These are phyloP conservation scores for Triplophysa bombifrons DNA, from an alignment of 2,797 vertebrate genomes.

Conservation along the genomic window DNA sequence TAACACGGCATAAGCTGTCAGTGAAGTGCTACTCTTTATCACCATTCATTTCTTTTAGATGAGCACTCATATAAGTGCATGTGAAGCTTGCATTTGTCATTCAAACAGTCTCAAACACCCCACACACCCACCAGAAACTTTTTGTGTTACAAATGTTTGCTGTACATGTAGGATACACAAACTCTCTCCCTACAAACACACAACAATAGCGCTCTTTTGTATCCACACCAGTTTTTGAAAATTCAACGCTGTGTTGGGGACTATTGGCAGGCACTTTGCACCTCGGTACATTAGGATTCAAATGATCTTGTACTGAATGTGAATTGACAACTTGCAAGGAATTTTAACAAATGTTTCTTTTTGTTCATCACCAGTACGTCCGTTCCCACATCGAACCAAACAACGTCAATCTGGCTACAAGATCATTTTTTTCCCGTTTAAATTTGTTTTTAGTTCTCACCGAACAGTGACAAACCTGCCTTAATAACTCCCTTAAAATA, in stretches of 20 bases:
- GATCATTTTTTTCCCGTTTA: neutral
- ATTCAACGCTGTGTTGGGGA: constrained; percentile 2
- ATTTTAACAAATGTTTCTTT: neutral
- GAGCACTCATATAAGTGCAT: constrained; percentile 12
- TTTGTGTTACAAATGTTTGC: neutral
- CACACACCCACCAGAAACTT: neutral
- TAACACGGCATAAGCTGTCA: constrained; percentile 37
- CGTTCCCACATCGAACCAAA: neutral
- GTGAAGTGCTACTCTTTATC: constrained; percentile 37
- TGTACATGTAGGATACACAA: constrained; percentile 9
- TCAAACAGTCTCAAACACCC: constrained; percentile 13
- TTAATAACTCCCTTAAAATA: constrained; percentile 19
- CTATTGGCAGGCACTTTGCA: neutral
- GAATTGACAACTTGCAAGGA: neutral
- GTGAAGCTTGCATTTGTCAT: constrained; percentile 20
- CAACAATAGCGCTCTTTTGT: neutral
- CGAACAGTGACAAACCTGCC: constrained; percentile 24
- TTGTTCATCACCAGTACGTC: neutral
- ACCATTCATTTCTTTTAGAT: neutral
- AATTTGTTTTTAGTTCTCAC: constrained; percentile 19
- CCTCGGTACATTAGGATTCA: constrained; percentile 10
- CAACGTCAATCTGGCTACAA: neutral
- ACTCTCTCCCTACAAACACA: neutral
- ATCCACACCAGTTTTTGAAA: constrained; percentile 4
- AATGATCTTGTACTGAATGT: constrained; percentile 9